These are phyloP conservation scores for Alces alces DNA, from an alignment of 2,113 vertebrate genomes.

Conservation along the genomic window DNA sequence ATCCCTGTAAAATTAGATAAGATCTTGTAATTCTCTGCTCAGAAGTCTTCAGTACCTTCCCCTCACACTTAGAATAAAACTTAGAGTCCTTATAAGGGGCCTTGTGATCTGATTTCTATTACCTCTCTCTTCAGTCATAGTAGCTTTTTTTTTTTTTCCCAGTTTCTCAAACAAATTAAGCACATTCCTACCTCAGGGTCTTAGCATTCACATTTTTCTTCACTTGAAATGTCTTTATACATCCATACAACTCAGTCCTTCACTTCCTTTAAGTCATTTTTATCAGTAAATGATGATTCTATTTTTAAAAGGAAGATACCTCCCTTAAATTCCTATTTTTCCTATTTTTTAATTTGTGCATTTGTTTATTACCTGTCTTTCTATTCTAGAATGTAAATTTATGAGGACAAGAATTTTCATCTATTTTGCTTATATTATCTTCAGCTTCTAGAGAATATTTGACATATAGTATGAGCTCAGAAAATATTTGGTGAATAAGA, in stretches of 20 bases:
- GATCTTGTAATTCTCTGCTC: not conserved
- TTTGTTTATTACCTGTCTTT: not conserved
- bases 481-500: not conserved
- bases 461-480: not conserved
- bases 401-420: not conserved
- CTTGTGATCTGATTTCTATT: not conserved
- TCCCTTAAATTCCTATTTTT: not conserved
- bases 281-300: not conserved
- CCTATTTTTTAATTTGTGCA: not conserved
- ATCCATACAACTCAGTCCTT: not conserved
- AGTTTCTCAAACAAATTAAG: not conserved
- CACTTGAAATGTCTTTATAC: not conserved
- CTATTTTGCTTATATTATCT: not conserved
- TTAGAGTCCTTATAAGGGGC: not conserved
- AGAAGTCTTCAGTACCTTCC: not conserved
- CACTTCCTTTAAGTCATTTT: not conserved
- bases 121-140: not conserved
- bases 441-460: constrained; percentile 2
- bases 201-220: not conserved
- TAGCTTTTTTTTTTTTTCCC: not conserved
- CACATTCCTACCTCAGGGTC: not conserved
- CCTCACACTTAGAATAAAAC: not conserved
- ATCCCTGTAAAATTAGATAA: not conserved
- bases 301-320: not conserved
- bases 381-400: not conserved